Base-by-base conservation (phyloP, 1,140 invertebrate species). In the Plutomurus gul region DNA sequence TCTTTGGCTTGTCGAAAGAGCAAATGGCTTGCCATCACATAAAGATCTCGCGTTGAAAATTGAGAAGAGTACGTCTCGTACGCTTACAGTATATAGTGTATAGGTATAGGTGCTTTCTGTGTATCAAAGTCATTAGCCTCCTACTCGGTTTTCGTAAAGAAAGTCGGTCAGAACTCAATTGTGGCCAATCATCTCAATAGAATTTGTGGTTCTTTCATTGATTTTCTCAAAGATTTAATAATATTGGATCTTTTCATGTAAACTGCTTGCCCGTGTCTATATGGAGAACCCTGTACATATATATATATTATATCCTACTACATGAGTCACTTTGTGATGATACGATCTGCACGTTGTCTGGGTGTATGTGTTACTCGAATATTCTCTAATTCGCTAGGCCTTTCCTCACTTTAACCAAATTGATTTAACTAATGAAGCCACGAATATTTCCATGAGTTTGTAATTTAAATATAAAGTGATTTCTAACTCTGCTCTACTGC, bases 101-200 rank as follows among this genome's bases (percentile, higher is more conserved):
- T 30, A 65, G 56, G 27, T 37, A 40, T 11, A 8, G 36, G 18
- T 25, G 37, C 22, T 20, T 72, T 11, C 22, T 46, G 40, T 39
- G n/a, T 72, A 72, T 72, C 70, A 72, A 72, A 72, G 18, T 72
- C 70, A 72, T 72, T 40, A 72, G 70, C 70, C 70, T 72, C 70
- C 70, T 72, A 72, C 70, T 72, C 40, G 18, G 36, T n/a, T 72
- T 72, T 72, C 70, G 39, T 39, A 39, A 40, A 43, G 70, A 72
- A 72, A 72, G 70, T 72, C 70, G 70, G 70, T 72, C 70, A 72
- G 36, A 39, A 72, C 70, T 18, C 70, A 72, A 72, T 72, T 72
- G 40, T 72, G 70, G 30, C 70, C 39, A 72, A 72, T 72, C 36
- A 72, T 39, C 39, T 37, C 37, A 72, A 72, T 72, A 43, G 70